These are phyloP conservation scores for Recurvirostra avosetta DNA, from an alignment of 2,113 vertebrate species.

Conservation along the genomic window DNA sequence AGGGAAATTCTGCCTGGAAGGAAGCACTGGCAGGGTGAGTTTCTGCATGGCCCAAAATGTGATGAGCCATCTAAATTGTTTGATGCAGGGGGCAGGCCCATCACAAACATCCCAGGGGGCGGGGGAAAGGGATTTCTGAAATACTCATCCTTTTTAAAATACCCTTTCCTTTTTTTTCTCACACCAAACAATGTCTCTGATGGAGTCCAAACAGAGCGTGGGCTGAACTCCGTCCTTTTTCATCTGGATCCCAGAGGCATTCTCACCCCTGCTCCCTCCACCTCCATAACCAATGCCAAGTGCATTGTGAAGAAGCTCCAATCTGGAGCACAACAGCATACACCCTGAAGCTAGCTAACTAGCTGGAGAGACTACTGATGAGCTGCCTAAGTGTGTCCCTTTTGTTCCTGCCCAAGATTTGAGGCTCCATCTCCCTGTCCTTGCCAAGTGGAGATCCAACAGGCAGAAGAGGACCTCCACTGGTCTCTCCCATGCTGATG, in stretches of 20 bases:
- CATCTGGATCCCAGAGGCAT: background rate
- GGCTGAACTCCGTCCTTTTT: background rate
- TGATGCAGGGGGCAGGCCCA: background rate
- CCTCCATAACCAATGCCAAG: background rate
- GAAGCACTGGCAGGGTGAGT: background rate
- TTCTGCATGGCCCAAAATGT: background rate
- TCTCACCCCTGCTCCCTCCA: background rate
- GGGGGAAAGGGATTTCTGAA: background rate
- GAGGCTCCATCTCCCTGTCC: background rate
- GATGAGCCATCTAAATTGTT: background rate
- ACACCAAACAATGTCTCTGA: fast-evolving
- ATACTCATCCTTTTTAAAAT: background rate
- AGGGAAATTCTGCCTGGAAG: background rate
- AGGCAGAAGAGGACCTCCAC: background rate
- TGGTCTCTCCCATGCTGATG: background rate
- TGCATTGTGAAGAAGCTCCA: fast-evolving
- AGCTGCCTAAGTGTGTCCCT: background rate
- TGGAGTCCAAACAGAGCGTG: background rate
- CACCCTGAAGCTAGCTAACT: background rate
- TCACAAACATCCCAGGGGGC: background rate
- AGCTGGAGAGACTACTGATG: background rate
- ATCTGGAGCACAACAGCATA: background rate
- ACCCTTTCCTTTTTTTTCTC: background rate
- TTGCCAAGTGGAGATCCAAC: background rate
- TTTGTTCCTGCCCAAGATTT: background rate